Conservation (phyloP, 2,113 vertebrate genomes). For the Platichthys flesus region DNA sequence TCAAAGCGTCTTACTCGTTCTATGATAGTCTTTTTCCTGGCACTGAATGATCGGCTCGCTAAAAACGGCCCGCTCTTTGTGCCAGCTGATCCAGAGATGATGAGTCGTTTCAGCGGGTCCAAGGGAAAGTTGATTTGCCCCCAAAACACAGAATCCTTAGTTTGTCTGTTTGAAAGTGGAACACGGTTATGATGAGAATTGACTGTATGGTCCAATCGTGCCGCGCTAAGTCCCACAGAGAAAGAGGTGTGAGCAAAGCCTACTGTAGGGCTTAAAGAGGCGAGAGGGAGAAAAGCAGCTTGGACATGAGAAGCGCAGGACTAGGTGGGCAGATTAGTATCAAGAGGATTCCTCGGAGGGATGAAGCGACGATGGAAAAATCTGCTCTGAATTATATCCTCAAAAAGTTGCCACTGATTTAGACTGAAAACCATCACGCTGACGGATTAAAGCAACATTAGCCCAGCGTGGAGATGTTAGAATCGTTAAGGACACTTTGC, state of each 20-base stretch:
- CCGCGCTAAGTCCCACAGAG: constrained; percentile 34
- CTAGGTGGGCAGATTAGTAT: constrained; percentile 54
- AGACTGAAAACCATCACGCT: constrained; percentile 19
- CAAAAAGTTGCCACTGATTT: constrained; percentile 43
- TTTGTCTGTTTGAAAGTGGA: constrained; percentile 64
- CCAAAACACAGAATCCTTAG: constrained; percentile 64
- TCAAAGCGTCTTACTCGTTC: constrained; percentile 65
- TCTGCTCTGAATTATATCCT: constrained; percentile 38
- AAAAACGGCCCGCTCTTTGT: constrained; percentile 59
- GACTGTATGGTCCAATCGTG: constrained; percentile 44
- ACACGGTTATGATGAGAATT: constrained; percentile 37
- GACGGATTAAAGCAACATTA: constrained; percentile 23
- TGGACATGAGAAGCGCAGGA: constrained; percentile 47
- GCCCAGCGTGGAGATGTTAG: constrained; percentile 6
- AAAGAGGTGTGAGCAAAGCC: constrained; percentile 57
- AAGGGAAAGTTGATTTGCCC: constrained; percentile 74
- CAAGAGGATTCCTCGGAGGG: constrained; percentile 38
- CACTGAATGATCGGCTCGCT: constrained; percentile 54
- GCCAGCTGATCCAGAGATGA: constrained; percentile 69
- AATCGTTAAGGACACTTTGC: constrained; percentile 43
- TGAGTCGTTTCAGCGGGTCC: constrained; percentile 55
- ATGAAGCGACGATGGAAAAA: constrained; percentile 45
- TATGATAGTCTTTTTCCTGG: constrained; percentile 79
- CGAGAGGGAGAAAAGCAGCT: constrained; percentile 45
- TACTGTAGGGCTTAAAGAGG: constrained; percentile 40